Conservation (phyloP, 2,797 vertebrate genomes). For the Cirrhinus molitorella region DNA sequence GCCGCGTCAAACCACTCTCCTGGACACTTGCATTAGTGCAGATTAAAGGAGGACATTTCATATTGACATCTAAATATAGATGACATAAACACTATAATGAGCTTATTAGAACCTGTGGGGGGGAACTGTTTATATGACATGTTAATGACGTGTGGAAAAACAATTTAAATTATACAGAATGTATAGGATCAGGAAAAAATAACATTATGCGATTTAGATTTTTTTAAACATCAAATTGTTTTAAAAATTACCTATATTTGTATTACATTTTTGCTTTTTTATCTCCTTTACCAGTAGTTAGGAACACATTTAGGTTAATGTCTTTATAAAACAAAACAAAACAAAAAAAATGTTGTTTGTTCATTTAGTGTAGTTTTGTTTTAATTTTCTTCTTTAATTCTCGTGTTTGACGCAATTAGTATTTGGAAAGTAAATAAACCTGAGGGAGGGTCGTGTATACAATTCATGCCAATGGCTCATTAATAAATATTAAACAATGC, state of each 20-base stretch:
- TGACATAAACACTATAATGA: conserved; percentile 4
- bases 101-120: neutral
- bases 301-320: neutral
- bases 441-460: neutral
- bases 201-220: neutral
- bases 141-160: neutral
- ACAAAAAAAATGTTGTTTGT: too few relatives aligned
- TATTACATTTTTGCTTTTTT: neutral
- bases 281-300: neutral
- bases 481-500: neutral
- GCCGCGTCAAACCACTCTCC: neutral
- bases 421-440: neutral
- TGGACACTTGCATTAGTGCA: neutral
- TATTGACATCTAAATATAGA: neutral
- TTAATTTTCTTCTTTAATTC: neutral
- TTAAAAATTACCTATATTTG: neutral
- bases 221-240: neutral
- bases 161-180: neutral
- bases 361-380: too few relatives aligned
- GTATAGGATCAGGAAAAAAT: neutral
- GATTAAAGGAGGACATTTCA: neutral
- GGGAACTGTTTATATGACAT: neutral
- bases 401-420: neutral
- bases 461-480: neutral
- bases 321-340: neutral